Base-by-base conservation (phyloP, 2,113 vertebrate genomes). In the Bos indicus region DNA sequence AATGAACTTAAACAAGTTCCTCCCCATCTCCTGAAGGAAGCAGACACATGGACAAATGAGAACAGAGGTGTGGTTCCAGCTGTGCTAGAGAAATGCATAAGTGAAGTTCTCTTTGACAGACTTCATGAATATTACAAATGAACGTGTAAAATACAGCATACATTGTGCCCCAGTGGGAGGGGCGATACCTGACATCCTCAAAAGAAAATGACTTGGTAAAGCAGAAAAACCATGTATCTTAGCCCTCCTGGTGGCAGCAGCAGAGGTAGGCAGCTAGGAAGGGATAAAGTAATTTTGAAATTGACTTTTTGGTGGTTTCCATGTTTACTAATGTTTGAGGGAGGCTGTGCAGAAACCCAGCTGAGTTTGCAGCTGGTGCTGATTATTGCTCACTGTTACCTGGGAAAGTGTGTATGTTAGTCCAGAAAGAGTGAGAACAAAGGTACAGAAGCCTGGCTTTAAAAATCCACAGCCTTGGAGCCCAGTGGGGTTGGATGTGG, bases 201-300 rank as follows among this genome's bases (percentile, higher is more conserved):
- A 71, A 92, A 95, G 59, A 84, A 95, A 90, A 90, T 5, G 16
- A n/a, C 48, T 90, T 81, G 67, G 90, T 67, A 81, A 93, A 90
- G 67, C 64, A 83, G 46, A 77, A 80, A 93, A 87, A 26, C 23
- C 51, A 12, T 6, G 33, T 4, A 11, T 25, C 62, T 90, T 40
- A 21, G 64, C 67, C 52, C 17, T n/a, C 10, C 57, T n/a, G 5
- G 16, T 60, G 48, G 14, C 48, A 86, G 67, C 48, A 93, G 77
- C 77, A 86, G 80, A 59, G 48, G 21, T 7, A 36, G 71, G 59
- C 56, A 54, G 28, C 67, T 16, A 71, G 84, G 64, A 62, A 84
- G 7, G 36, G 23, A 14, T 14, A 51, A 77, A 43, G 80, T 46
- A 11, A 52, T 93, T 85, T 94, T 54, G 25, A 87, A 92, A 33